A percentile compares a stretch with the other conserved stretches of the same genome.
These are phyloP conservation scores for Conus canariensis DNA, from an alignment of 2,888 invertebrate genomes.

Conservation along the genomic window DNA sequence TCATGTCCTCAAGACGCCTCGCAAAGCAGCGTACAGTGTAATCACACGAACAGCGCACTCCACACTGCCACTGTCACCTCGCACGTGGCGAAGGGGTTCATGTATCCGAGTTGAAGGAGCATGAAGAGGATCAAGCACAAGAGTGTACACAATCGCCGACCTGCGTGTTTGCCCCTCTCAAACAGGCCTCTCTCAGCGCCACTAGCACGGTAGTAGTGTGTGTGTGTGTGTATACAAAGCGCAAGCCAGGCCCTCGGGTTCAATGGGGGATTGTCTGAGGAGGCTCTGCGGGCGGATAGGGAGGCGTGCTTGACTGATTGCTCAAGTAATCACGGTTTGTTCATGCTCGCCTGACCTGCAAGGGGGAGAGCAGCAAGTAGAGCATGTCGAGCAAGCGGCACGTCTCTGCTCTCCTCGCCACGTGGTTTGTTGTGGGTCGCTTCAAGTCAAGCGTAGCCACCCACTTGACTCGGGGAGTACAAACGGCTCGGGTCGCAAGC, in stretches of 20 bases:
- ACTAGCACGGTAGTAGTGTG: not conserved
- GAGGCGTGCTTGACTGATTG: conserved; percentile 3
- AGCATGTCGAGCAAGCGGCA: not conserved
- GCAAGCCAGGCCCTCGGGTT: not conserved
- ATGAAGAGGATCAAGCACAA: too few relatives aligned
- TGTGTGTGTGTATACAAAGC: not conserved
- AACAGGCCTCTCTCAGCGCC: too few relatives aligned
- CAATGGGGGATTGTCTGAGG: not conserved
- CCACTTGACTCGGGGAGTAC: conserved; percentile 9
- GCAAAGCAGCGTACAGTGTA: too few relatives aligned
- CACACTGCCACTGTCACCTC: too few relatives aligned
- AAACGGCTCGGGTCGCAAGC: not conserved
- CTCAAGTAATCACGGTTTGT: not conserved
- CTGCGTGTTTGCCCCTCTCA: too few relatives aligned
- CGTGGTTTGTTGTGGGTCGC: conserved; percentile 36
- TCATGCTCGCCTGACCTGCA: not conserved
- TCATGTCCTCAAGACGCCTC: too few relatives aligned
- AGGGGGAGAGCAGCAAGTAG: not conserved
- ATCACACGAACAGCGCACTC: too few relatives aligned
- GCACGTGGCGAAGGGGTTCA: too few relatives aligned
- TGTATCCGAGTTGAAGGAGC: too few relatives aligned
- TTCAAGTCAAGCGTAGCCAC: conserved; percentile 37
- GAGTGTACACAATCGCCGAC: too few relatives aligned
- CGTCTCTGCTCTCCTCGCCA: not conserved
- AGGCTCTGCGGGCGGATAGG: not conserved